Base-by-base conservation (phyloP, 2,797 vertebrate genomes). In the Epinephelus awoara region DNA sequence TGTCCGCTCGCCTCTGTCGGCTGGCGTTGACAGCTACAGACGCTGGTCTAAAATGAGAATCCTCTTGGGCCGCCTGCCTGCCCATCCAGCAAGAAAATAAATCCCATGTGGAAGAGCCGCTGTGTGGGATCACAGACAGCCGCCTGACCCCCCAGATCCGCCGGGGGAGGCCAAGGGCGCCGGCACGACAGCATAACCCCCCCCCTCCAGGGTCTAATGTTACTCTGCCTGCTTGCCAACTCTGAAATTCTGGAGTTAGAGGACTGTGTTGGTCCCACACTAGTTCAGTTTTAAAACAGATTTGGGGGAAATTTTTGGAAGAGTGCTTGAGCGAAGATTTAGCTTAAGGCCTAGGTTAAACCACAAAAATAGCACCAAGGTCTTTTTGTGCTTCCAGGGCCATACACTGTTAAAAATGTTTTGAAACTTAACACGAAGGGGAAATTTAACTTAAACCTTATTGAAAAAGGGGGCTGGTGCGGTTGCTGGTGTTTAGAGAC, bases 121-220 rank as follows among this genome's bases (percentile, higher is more conserved):
- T 90, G 90, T 92, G 93, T 94, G 95, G 93, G 94, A 95, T 95
- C 94, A 94, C 92, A 95, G 94, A 92, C 95, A 94, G 93, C 94
- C 92, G 92, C 89, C 91, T 95, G 95, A 95, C 95, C 95, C 93
- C 93, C 88, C 77, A 93, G 93, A 93, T 95, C 94, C 89, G 83
- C 88, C 67, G 85, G 92, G 92, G 92, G 93, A 93, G 92, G 94
- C 92, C 92, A 93, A 95, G 94, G 95, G 94, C 93, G 92, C 94
- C 95, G 91, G 91, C 92, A 94, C 90, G 92, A 94, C 93, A 94
- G 90, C 92, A 85, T 83, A 90, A 85, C 67, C 81, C 92, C 88
- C 27, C 78, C 79, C 86, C 76, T 69, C 78, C 68, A 57, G 83
- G 91, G 93, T 96, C 92, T 96, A 91, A 93, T 93, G 93, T 95